These are phyloP conservation scores for Neodiprion pinetum DNA, from an alignment of 1,140 invertebrate genomes.

Conservation along the genomic window DNA sequence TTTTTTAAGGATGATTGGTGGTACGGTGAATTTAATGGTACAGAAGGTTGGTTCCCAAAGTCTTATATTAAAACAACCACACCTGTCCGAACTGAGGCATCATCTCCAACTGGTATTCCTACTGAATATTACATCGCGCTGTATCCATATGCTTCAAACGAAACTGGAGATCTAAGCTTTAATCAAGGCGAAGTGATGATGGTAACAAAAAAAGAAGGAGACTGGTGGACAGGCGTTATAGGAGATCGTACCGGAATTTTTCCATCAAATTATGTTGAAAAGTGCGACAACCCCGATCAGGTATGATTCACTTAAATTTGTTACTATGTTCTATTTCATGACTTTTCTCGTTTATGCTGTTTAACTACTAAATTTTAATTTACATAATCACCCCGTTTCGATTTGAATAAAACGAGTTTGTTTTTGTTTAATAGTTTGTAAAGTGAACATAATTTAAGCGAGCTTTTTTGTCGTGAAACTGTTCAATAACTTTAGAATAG, in stretches of 20 bases:
- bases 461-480: too few relatives aligned
- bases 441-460: too few relatives aligned
- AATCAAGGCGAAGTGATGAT: slow-evolving; percentile 89
- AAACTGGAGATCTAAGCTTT: slow-evolving; percentile 91
- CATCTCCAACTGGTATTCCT: slow-evolving; percentile 10
- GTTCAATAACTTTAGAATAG: too few relatives aligned
- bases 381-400: neutral
- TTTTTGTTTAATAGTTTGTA: neutral
- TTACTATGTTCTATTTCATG: too few relatives aligned
- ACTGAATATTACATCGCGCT: slow-evolving; percentile 83
- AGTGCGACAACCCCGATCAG: slow-evolving; percentile 59
- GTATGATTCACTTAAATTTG: slow-evolving; percentile 38
- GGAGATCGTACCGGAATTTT: slow-evolving; percentile 90
- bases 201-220: slow-evolving; percentile 89
- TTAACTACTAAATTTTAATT: too few relatives aligned
- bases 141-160: slow-evolving; percentile 85
- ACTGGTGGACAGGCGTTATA: slow-evolving; percentile 98
- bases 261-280: slow-evolving; percentile 91
- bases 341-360: too few relatives aligned
- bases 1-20: slow-evolving; percentile 69
- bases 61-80: slow-evolving; percentile 68
- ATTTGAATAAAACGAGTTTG: neutral
- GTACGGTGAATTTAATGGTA: slow-evolving; percentile 66
- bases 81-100: slow-evolving; percentile 27
- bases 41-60: slow-evolving; percentile 76